Percentiles rank a stretch among this genome's conserved stretches.
phyloP scores from a whole-genome alignment of 2,888 invertebrate genomes.

The Lasioglossum malachurum region DNA sequence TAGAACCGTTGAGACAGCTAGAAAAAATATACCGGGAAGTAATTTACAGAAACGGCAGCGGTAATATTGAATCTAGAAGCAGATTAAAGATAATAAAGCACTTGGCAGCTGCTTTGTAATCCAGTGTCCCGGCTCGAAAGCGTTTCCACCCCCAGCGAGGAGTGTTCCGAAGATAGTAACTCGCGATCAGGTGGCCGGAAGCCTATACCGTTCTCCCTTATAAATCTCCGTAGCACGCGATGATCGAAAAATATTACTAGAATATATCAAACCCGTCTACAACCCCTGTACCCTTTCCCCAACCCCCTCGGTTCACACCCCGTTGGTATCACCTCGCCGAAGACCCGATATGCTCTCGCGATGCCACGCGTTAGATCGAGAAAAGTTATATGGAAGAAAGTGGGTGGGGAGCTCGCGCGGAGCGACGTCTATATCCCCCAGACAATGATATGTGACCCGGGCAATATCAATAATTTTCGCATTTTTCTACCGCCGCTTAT shows the following conservation, averaged over 20 bases:
- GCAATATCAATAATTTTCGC: slow-evolving; percentile 85
- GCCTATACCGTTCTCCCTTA: slow-evolving; percentile 75
- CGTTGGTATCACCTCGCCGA: slow-evolving; percentile 42
- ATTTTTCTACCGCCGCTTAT: slow-evolving; percentile 80
- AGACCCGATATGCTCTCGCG: slow-evolving; percentile 56
- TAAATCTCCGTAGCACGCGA: slow-evolving; percentile 85
- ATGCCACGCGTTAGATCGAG: slow-evolving; percentile 69
- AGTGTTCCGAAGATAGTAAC: slow-evolving; percentile 75
- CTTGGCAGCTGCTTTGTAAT: background rate
- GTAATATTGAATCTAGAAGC: background rate
- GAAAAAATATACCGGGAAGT: background rate
- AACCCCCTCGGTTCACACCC: background rate
- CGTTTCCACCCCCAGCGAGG: background rate
- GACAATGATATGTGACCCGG: slow-evolving; percentile 84
- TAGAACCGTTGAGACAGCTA: background rate
- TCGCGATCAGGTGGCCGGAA: slow-evolving; percentile 83
- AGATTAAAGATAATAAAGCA: slow-evolving; percentile 9
- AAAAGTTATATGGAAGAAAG: slow-evolving; percentile 77
- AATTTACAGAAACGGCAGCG: background rate
- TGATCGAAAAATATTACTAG: slow-evolving; percentile 85
- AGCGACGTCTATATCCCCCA: slow-evolving; percentile 83
- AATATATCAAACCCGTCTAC: slow-evolving; percentile 84
- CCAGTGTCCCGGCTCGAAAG: background rate
- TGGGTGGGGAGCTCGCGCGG: slow-evolving; percentile 68
- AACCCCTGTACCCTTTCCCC: slow-evolving; percentile 65